A percentile compares a stretch with the other conserved stretches of the same genome.
These are phyloP conservation scores for Anolis apletophallus DNA, from an alignment of 2,797 vertebrate species.

Conservation along the genomic window DNA sequence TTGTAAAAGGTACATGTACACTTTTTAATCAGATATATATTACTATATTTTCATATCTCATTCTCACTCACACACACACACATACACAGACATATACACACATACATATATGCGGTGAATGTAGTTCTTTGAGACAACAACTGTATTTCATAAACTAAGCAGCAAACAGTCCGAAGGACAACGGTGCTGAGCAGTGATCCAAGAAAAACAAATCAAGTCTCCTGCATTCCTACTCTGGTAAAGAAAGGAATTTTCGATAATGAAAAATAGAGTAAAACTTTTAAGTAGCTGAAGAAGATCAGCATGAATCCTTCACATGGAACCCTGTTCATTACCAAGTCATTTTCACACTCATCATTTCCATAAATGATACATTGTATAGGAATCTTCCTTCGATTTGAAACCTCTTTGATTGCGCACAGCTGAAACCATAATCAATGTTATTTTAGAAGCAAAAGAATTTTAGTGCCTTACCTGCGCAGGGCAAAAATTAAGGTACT, in stretches of 20 bases:
- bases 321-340: background rate
- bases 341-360: background rate
- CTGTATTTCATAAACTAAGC: background rate
- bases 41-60: too few species aligned
- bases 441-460: background rate
- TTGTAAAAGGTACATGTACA: background rate
- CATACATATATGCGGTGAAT: too few species aligned
- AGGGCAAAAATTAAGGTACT: constrained; percentile 91
- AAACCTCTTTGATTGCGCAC: background rate
- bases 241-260: background rate
- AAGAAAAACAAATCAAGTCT: background rate
- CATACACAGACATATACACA: too few species aligned
- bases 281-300: background rate
- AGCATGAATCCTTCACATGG: background rate
- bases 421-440: constrained; percentile 8
- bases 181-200: background rate
- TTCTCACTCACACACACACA: too few species aligned
- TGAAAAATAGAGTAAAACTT: background rate
- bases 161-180: background rate
- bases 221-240: background rate
- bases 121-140: background rate
- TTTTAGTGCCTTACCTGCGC: constrained; percentile 82
- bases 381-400: background rate
- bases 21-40: background rate
- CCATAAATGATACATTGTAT: background rate